Percentiles rank a stretch among this genome's conserved stretches.
Conservation (phyloP, 2,797 vertebrate species). For the Paedocypris micromegethes region DNA sequence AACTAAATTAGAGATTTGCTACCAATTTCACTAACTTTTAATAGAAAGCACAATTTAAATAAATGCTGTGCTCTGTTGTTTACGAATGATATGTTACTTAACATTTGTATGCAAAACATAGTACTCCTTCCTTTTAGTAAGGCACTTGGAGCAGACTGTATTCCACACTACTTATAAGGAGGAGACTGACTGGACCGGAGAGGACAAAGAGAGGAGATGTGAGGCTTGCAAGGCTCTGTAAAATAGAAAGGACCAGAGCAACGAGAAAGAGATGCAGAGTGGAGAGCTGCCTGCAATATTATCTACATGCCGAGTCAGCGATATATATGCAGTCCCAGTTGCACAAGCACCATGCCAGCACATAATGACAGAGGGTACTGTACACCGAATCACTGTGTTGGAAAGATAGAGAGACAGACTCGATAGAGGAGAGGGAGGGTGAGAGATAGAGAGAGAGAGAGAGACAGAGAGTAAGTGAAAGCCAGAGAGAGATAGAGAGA, state of each 20-base stretch:
- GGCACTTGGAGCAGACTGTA: too few species aligned
- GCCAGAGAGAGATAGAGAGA: slow-evolving; percentile 65
- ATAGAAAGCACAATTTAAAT: too few species aligned
- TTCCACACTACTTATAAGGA: background rate
- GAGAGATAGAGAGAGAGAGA: slow-evolving; percentile 64
- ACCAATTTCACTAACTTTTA: too few species aligned
- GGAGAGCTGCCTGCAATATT: slow-evolving; percentile 92
- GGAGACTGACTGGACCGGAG: slow-evolving; percentile 2
- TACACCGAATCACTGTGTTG: slow-evolving; percentile 98
- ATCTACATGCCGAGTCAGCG: slow-evolving; percentile 89
- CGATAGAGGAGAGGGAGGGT: slow-evolving; percentile 24
- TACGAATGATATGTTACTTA: too few species aligned
- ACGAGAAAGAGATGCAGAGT: slow-evolving; percentile 55
- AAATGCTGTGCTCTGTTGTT: too few species aligned
- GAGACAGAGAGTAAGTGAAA: slow-evolving; percentile 48
- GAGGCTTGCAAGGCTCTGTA: slow-evolving; percentile 59
- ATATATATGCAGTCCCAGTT: slow-evolving; percentile 93
- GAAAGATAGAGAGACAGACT: slow-evolving; percentile 75
- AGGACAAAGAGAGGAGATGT: slow-evolving; percentile 46
- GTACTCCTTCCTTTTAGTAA: too few species aligned
- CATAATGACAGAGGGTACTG: slow-evolving; percentile 98
- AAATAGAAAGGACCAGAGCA: slow-evolving; percentile 31
- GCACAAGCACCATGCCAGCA: slow-evolving; percentile 99
- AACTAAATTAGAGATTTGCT: too few species aligned
- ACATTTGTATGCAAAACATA: too few species aligned